A percentile compares a stretch with the other conserved stretches of the same genome.
These are phyloP conservation scores for Calephelis virginiensis DNA, from an alignment of 1,140 invertebrate genomes.

Conservation along the genomic window DNA sequence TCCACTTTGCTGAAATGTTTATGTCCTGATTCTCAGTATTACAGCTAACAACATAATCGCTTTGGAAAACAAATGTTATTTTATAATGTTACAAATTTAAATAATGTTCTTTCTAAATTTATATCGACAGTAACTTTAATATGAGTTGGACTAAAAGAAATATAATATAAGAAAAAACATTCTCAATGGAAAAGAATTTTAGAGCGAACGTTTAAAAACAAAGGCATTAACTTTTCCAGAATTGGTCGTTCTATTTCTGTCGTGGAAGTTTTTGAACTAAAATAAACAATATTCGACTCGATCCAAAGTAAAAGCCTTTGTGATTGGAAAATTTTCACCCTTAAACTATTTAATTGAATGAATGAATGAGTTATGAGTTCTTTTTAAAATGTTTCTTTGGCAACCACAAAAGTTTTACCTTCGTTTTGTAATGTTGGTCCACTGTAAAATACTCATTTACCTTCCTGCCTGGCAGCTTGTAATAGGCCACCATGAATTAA, in stretches of 20 bases:
- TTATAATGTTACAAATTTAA: slow-evolving; percentile 6
- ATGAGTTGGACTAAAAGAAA: slow-evolving; percentile 3
- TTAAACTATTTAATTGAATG: too few species aligned
- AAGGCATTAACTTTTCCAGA: background rate
- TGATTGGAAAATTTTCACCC: too few species aligned
- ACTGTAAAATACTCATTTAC: too few species aligned
- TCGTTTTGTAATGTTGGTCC: too few species aligned
- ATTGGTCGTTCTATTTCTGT: background rate
- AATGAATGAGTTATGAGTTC: too few species aligned
- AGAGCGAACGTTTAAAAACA: slow-evolving; percentile 10
- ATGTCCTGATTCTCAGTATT: background rate
- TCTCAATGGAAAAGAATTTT: slow-evolving; percentile 3
- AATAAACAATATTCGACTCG: background rate
- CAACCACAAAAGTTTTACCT: too few species aligned
- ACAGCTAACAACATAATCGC: slow-evolving; percentile 1
- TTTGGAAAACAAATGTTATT: slow-evolving; percentile 13
- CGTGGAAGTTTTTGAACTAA: slow-evolving; percentile 5
- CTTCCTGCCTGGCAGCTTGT: too few species aligned
- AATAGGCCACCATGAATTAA: too few species aligned
- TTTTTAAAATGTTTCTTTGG: too few species aligned
- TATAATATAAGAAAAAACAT: slow-evolving; percentile 8
- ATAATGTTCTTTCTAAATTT: slow-evolving; percentile 13
- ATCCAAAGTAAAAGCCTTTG: background rate
- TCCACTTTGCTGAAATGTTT: slow-evolving; percentile 1
- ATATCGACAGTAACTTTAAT: background rate